A percentile compares a stretch with the other conserved stretches of the same genome.
These are phyloP conservation scores for Leptogaster cylindrica DNA, from an alignment of 2,888 invertebrate genomes.

Conservation along the genomic window DNA sequence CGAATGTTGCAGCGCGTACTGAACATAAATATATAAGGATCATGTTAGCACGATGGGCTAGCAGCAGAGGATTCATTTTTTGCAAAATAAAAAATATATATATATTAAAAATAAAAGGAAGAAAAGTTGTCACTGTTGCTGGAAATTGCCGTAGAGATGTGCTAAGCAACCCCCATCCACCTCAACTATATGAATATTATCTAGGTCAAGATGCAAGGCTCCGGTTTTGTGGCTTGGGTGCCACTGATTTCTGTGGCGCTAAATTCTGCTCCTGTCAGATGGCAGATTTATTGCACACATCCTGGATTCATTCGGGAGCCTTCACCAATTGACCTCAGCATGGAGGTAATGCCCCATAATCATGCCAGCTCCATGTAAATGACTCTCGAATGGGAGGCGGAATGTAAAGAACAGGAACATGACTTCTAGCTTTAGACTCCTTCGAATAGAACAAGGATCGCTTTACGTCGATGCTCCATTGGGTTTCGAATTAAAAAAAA, in stretches of 20 bases:
- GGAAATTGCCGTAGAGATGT: constrained; percentile 20
- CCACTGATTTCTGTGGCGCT: constrained; percentile 1
- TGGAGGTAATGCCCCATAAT: constrained; percentile 31
- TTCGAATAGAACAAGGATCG: too few species aligned
- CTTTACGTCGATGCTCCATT: too few species aligned
- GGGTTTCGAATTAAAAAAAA: too few species aligned
- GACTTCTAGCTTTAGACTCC: too few species aligned
- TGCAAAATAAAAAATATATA: too few species aligned
- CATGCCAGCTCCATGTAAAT: too few species aligned
- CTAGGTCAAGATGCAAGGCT: constrained; percentile 33
- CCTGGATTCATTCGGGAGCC: constrained; percentile 13
- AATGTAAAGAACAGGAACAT: neutral
- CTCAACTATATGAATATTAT: constrained; percentile 13
- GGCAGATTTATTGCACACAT: constrained; percentile 21
- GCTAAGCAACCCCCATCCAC: constrained; percentile 10
- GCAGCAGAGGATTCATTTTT: too few species aligned
- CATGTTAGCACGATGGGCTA: too few species aligned
- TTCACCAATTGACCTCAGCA: constrained; percentile 19
- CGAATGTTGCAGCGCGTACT: too few species aligned
- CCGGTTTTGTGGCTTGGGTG: constrained; percentile 8
- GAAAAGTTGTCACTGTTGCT: too few species aligned
- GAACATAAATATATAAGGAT: too few species aligned
- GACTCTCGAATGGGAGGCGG: constrained; percentile 8
- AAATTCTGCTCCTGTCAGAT: constrained; percentile 25
- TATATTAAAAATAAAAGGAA: too few species aligned